These are phyloP conservation scores for Hydrochoerus hydrochaeris DNA, from an alignment of 2,113 vertebrate genomes.

Conservation along the genomic window DNA sequence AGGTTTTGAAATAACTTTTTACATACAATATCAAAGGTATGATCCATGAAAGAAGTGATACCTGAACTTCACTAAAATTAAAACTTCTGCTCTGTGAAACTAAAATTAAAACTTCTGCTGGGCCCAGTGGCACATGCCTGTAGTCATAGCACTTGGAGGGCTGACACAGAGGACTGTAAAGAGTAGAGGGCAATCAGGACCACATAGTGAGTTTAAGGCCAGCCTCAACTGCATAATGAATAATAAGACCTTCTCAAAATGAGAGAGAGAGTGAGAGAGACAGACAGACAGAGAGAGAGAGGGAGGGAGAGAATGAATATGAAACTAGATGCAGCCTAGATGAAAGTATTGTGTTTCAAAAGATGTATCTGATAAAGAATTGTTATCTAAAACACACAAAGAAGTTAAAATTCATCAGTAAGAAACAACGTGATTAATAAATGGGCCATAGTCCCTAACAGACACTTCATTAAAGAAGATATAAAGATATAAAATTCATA, in stretches of 20 bases:
- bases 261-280: neutral
- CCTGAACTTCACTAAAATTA: slow-evolving; percentile 15
- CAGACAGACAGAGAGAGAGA: neutral
- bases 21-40: neutral
- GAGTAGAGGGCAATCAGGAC: neutral
- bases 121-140: neutral
- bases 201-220: neutral
- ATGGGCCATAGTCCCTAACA: neutral
- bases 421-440: neutral
- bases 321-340: neutral
- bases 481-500: neutral
- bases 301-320: neutral
- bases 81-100: slow-evolving; percentile 3
- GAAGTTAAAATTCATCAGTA: neutral
- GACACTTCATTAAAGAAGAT: neutral
- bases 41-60: slow-evolving; percentile 2
- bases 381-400: neutral
- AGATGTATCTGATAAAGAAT: neutral
- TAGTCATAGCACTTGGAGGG: neutral
- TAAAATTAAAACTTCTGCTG: slow-evolving; percentile 30
- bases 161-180: neutral
- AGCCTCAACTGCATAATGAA: neutral
- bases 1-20: neutral
- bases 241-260: neutral
- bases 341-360: neutral